Evolutionary conservation across 2,797 vertebrate species (phyloP), one percentile per base, ranked within the genome.

Genomic region (Aplochiton taeniatus): DNA sequence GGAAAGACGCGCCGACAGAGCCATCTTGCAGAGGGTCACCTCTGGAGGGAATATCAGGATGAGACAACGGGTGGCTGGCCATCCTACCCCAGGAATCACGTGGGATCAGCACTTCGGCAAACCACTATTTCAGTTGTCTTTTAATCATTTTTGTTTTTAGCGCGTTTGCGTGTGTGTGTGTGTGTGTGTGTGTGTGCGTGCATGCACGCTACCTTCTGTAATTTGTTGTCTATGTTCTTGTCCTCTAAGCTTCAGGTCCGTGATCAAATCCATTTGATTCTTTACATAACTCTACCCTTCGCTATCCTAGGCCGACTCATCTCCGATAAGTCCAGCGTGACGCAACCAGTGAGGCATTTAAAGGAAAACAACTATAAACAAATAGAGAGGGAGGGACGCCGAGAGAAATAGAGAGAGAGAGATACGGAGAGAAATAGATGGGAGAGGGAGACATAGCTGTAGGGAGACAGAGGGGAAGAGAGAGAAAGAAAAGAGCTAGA

Each of bases 401-500:
- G 20, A 17, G 11, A 16, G 11, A 16, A 53, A 53, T 53, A 17
- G 16, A 54, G 16, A 31, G n/a, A 12, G 7, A 20, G 7, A 12
- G 31, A 9, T 19, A 60, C 17, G 13, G 12, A 11, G 8, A 13
- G 46, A 11, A 16, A 55, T 10, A 14, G 19, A 55, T 18, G 47
- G 1, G 4, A 9, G 43, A 66, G 1, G 51, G 12, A 31, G 46
- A 58, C 11, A 20, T n/a, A n/a, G n/a, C n/a, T n/a, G n/a, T n/a
- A n/a, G n/a, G n/a, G 43, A 18, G 16, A 18, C 11, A 12, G 18
- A 49, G 12, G 43, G 10, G 18, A 11, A 41, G 17, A 61, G 42
- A 75, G 56, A 31, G 14, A 52, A 9, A 63, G 70, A 13, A 58
- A 13, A 17, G 13, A 58, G 57, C 42, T 41, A 16, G 43, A 45